phyloP scores from a whole-genome alignment of 2,888 invertebrate genomes.

The Phortica magna region DNA sequence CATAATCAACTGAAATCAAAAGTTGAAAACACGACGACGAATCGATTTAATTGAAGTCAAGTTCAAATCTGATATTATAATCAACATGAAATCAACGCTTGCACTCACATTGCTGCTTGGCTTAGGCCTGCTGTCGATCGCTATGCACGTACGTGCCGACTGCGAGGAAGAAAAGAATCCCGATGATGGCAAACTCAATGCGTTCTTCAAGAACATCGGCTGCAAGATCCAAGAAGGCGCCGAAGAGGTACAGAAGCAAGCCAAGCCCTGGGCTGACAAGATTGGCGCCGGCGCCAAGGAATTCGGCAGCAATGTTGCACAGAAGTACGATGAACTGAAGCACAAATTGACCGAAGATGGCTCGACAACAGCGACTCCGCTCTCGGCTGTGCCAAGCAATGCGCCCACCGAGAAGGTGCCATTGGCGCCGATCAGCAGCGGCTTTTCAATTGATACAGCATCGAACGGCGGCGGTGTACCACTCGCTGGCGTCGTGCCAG shows the following conservation, averaged over 20 bases:
- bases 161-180: slow-evolving; percentile 57
- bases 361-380: not conserved
- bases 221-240: slow-evolving; percentile 73
- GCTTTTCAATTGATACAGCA: slow-evolving; percentile 41
- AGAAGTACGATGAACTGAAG: slow-evolving; percentile 73
- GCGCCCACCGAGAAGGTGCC: slow-evolving; percentile 69
- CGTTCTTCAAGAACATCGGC: slow-evolving; percentile 70
- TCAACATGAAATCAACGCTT: slow-evolving; percentile 61
- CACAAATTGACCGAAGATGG: slow-evolving; percentile 66
- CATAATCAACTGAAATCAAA: not conserved
- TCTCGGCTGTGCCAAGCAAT: slow-evolving; percentile 37
- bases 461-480: slow-evolving; percentile 30
- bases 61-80: slow-evolving; percentile 10
- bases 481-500: slow-evolving; percentile 30
- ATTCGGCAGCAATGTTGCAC: slow-evolving; percentile 63
- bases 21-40: not conserved
- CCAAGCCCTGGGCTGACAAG: slow-evolving; percentile 71
- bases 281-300: slow-evolving; percentile 72
- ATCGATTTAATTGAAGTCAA: not conserved
- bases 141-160: slow-evolving; percentile 53
- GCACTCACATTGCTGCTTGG: slow-evolving; percentile 47
- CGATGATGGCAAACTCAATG: slow-evolving; percentile 65
- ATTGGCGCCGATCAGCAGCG: slow-evolving; percentile 60
- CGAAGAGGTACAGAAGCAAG: slow-evolving; percentile 63
- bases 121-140: slow-evolving; percentile 46